phyloP scores from a whole-genome alignment of 2,113 vertebrate genomes.

The Cromileptes altivelis region DNA sequence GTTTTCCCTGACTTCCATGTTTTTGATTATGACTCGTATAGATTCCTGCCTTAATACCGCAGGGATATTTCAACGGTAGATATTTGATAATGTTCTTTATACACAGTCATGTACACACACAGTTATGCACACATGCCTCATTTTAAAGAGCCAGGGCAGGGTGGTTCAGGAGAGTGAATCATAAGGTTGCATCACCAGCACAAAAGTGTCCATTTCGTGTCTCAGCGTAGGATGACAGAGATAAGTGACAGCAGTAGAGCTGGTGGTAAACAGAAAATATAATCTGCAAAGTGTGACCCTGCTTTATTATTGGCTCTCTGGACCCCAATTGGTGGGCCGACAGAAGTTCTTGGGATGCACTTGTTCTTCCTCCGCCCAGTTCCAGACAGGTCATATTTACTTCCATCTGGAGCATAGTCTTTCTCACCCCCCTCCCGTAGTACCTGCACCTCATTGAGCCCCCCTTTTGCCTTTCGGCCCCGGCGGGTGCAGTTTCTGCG shows the following conservation, averaged over 20 bases:
- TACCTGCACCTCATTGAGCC: conserved; percentile 85
- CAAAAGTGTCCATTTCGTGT: conserved; percentile 24
- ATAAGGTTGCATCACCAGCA: conserved; percentile 49
- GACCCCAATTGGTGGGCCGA: conserved; percentile 92
- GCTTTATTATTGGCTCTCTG: conserved; percentile 87
- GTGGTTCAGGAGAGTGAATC: conserved; percentile 57
- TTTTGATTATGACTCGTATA: conserved; percentile 61
- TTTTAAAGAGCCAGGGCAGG: conserved; percentile 66
- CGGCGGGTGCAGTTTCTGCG: conserved; percentile 92
- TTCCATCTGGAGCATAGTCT: conserved; percentile 81
- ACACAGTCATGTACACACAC: conserved; percentile 62
- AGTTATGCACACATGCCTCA: conserved; percentile 63
- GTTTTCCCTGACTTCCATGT: conserved; percentile 72
- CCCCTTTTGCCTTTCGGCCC: conserved; percentile 85
- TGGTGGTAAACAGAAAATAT: conserved; percentile 73
- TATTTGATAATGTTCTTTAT: conserved; percentile 57
- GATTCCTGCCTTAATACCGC: conserved; percentile 52
- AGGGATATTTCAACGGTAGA: conserved; percentile 51
- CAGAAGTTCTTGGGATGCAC: conserved; percentile 90
- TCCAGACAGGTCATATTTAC: conserved; percentile 77
- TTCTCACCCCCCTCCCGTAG: conserved; percentile 72
- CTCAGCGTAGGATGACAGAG: conserved; percentile 89
- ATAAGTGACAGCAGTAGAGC: conserved; percentile 82
- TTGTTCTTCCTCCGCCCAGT: conserved; percentile 90
- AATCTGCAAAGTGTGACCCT: conserved; percentile 63